phyloP scores from a whole-genome alignment of 2,113 vertebrate species.

The Rhea pennata region DNA sequence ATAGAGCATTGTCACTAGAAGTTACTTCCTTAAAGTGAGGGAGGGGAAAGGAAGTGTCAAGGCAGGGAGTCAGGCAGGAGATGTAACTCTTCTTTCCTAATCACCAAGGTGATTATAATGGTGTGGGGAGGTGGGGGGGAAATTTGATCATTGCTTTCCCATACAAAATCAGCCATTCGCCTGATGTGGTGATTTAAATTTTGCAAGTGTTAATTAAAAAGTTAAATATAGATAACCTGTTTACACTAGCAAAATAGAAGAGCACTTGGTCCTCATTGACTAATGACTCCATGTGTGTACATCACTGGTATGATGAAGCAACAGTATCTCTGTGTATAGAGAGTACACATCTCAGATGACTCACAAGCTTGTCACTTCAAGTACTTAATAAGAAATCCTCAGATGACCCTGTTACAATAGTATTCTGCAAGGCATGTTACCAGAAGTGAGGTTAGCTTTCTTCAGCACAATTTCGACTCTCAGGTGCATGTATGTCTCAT shows the following conservation, averaged over 20 bases:
- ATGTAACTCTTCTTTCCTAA: neutral
- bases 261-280: too few species aligned
- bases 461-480: neutral
- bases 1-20: neutral
- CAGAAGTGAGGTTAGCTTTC: neutral
- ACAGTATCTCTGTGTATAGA: too few species aligned
- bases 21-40: neutral
- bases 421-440: neutral
- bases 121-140: too few species aligned
- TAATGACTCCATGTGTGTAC: too few species aligned
- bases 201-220: neutral
- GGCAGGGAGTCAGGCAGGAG: neutral
- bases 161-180: neutral
- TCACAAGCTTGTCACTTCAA: too few species aligned
- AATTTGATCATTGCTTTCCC: neutral
- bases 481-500: neutral
- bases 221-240: neutral
- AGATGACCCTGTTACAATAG: neutral
- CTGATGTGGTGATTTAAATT: neutral
- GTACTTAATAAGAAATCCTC: too few species aligned
- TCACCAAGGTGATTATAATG: neutral
- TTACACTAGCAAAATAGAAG: neutral
- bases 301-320: too few species aligned
- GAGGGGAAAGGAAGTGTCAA: neutral
- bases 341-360: too few species aligned